These are phyloP conservation scores for Pentamera pediparva DNA, from an alignment of 53 echinoderm and acorn worm genomes.

Conservation along the genomic window DNA sequence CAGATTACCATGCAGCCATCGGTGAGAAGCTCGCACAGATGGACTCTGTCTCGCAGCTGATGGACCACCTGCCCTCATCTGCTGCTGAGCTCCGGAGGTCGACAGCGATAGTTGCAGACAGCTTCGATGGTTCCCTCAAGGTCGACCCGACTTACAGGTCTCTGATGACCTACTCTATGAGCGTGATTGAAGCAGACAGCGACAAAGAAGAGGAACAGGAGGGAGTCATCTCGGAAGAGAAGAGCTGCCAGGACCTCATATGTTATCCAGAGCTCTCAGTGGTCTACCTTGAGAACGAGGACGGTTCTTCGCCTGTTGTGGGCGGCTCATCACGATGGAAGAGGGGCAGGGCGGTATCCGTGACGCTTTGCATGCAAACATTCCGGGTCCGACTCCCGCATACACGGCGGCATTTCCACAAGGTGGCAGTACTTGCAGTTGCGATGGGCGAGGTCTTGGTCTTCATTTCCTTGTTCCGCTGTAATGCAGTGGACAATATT, in stretches of 20 bases:
- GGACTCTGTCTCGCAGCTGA: background rate
- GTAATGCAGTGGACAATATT: too few relatives aligned
- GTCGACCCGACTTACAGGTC: background rate
- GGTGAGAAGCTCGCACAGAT: background rate
- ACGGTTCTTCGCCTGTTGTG: constrained; percentile 48
- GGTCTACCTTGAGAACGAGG: constrained; percentile 49
- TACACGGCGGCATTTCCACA: too few relatives aligned
- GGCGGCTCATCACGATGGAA: too few relatives aligned
- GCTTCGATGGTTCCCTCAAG: too few relatives aligned
- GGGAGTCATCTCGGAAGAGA: constrained; percentile 49
- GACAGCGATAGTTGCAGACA: background rate
- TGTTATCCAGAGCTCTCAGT: constrained; percentile 32
- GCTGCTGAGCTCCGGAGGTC: constrained; percentile 7
- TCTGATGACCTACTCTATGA: background rate
- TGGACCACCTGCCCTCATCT: constrained; percentile 2
- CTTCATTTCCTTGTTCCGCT: too few relatives aligned
- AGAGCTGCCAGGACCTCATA: constrained; percentile 26
- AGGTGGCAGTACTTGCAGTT: too few relatives aligned
- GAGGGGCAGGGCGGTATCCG: too few relatives aligned
- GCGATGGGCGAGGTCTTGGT: too few relatives aligned
- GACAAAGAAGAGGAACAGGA: too few relatives aligned
- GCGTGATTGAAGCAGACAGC: background rate
- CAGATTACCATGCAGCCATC: too few relatives aligned
- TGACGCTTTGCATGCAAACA: too few relatives aligned
- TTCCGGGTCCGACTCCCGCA: too few relatives aligned